phyloP scores from a whole-genome alignment of 2,113 vertebrate species.

The Delphinus delphis region DNA sequence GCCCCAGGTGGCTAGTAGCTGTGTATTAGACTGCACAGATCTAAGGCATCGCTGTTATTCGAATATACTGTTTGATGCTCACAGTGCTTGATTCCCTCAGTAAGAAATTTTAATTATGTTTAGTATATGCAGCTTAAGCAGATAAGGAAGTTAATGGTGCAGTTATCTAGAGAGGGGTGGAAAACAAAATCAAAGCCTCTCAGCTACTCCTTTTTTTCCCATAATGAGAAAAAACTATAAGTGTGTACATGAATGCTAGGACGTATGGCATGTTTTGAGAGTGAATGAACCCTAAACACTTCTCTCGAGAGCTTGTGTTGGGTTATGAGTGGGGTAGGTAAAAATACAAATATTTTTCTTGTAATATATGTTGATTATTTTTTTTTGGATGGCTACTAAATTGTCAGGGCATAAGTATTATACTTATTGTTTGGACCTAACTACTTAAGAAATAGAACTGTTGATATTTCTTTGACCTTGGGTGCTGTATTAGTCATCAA shows the following conservation, averaged over 20 bases:
- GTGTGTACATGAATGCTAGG: background rate
- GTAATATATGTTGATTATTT: background rate
- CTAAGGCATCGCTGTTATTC: background rate
- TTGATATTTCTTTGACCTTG: constrained; percentile 18
- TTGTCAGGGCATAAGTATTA: background rate
- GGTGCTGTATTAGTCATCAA: background rate
- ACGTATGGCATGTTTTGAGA: background rate
- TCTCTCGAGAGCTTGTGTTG: background rate
- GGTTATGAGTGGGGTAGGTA: background rate
- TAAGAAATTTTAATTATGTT: constrained; percentile 19
- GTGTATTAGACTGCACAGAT: background rate
- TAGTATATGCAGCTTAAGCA: background rate
- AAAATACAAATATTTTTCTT: constrained; percentile 17
- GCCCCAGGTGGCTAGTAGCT: background rate
- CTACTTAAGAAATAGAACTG: background rate
- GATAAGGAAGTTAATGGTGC: background rate
- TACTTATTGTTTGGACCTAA: background rate
- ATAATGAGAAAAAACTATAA: background rate
- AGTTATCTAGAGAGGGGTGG: background rate
- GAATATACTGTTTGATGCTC: background rate
- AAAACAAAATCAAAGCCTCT: background rate
- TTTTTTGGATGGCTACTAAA: background rate
- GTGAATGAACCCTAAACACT: background rate
- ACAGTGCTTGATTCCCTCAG: background rate
- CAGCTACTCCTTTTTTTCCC: background rate